phyloP scores from a whole-genome alignment of 2,888 invertebrate genomes.

The Papilio gigon region DNA sequence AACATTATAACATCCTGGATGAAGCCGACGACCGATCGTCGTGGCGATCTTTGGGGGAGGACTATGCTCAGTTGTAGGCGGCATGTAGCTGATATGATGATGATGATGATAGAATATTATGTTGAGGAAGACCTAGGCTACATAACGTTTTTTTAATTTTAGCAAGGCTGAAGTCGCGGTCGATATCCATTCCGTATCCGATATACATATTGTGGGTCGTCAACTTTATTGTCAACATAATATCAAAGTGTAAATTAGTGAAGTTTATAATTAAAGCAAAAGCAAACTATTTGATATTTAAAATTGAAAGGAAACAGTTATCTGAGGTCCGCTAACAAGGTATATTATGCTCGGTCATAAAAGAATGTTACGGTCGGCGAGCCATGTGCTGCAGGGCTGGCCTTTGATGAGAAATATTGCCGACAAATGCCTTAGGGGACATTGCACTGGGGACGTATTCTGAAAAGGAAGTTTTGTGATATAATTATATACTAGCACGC shows the following conservation, averaged over 20 bases:
- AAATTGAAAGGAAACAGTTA: conserved; percentile 40
- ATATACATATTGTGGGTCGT: too few relatives aligned
- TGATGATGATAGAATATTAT: too few relatives aligned
- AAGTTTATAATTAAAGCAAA: not conserved
- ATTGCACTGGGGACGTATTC: conserved; percentile 40
- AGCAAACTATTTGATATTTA: conserved; percentile 26
- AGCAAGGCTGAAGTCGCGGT: too few relatives aligned
- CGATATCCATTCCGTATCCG: too few relatives aligned
- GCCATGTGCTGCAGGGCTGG: conserved; percentile 48
- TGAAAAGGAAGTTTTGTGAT: conserved; percentile 27
- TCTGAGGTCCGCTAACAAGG: conserved; percentile 37
- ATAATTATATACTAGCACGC: not conserved
- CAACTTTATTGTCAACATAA: too few relatives aligned
- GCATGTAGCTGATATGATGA: too few relatives aligned
- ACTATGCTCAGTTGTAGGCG: too few relatives aligned
- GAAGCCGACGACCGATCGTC: too few relatives aligned
- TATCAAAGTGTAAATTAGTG: not conserved
- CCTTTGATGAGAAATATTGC: conserved; percentile 53
- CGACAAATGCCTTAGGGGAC: conserved; percentile 50
- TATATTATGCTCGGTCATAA: conserved; percentile 48
- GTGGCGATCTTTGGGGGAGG: too few relatives aligned
- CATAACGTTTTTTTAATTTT: too few relatives aligned
- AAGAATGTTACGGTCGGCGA: conserved; percentile 45
- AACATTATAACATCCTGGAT: too few relatives aligned
- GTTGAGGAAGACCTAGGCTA: too few relatives aligned